Evolutionary conservation across 53 echinoderm and acorn worm species (phyloP).

Genomic region (Astropecten irregularis): DNA sequence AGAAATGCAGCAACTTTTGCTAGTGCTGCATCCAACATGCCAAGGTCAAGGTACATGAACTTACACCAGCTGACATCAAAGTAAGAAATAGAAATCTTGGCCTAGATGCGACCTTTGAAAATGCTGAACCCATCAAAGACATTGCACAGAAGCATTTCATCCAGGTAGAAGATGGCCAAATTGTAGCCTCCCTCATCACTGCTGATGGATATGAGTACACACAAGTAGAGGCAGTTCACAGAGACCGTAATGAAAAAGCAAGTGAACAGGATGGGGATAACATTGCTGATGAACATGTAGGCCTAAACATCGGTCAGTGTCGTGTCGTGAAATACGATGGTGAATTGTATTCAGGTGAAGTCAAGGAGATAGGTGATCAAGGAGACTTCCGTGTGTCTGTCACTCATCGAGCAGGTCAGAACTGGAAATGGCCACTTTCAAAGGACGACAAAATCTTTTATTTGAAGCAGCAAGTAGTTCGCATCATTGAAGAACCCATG

Average conservation of each 20-base stretch:
- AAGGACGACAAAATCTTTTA: too few relatives aligned
- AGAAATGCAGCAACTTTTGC: slow-evolving; percentile 59
- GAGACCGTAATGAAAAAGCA: background rate
- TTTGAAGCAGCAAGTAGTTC: too few relatives aligned
- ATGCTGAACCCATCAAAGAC: slow-evolving; percentile 13
- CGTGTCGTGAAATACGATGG: background rate
- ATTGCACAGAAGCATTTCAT: slow-evolving; percentile 17
- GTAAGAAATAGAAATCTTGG: slow-evolving; percentile 5
- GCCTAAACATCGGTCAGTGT: background rate
- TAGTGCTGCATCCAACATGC: slow-evolving; percentile 56
- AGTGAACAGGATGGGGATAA: background rate
- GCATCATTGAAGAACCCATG: too few relatives aligned
- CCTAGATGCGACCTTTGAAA: slow-evolving; percentile 8
- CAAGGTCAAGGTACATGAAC: slow-evolving; percentile 50
- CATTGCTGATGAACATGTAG: background rate
- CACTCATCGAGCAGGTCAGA: slow-evolving; percentile 43
- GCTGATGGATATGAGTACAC: background rate
- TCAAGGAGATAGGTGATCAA: background rate
- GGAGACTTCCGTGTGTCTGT: slow-evolving; percentile 53
- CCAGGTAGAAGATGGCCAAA: background rate
- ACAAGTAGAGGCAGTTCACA: background rate
- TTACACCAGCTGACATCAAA: slow-evolving; percentile 34
- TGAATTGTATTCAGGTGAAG: too few relatives aligned
- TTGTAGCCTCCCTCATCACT: too few relatives aligned
- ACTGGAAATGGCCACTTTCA: slow-evolving; percentile 57